Evolutionary conservation across 1,140 invertebrate species (phyloP).

Genomic region (Calephelis nemesis): DNA sequence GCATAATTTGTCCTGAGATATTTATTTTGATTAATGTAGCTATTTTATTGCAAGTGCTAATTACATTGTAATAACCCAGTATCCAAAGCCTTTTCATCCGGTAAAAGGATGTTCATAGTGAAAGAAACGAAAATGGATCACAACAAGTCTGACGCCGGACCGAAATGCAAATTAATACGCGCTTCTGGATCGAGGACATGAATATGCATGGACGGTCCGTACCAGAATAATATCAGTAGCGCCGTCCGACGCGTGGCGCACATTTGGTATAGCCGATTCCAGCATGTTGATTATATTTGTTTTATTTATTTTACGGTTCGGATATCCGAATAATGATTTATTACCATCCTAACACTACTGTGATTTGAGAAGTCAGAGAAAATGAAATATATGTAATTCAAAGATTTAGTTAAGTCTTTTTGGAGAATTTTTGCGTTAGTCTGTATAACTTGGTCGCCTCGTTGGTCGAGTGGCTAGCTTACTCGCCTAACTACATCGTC

Average conservation of each 20-base stretch:
- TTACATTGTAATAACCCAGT: too few species aligned
- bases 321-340: too few species aligned
- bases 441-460: too few species aligned
- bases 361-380: too few species aligned
- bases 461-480: too few species aligned
- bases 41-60: too few species aligned
- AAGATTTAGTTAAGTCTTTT: too few species aligned
- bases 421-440: too few species aligned
- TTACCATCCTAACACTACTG: too few species aligned
- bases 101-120: slow-evolving; percentile 30
- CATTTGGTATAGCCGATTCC: background rate
- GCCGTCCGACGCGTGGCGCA: background rate
- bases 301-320: background rate
- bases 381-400: too few species aligned
- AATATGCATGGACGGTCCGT: slow-evolving; percentile 64
- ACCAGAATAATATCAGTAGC: slow-evolving; percentile 58
- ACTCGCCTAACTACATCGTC: too few species aligned
- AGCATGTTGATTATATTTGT: background rate
- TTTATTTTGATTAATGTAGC: slow-evolving; percentile 31
- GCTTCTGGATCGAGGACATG: slow-evolving; percentile 41
- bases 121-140: slow-evolving; percentile 66
- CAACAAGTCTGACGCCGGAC: slow-evolving; percentile 54
- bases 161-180: slow-evolving; percentile 73
- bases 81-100: background rate
- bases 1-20: slow-evolving; percentile 29